Base-by-base conservation (phyloP, 2,113 vertebrate genomes). In the Alaudala cheleensis region DNA sequence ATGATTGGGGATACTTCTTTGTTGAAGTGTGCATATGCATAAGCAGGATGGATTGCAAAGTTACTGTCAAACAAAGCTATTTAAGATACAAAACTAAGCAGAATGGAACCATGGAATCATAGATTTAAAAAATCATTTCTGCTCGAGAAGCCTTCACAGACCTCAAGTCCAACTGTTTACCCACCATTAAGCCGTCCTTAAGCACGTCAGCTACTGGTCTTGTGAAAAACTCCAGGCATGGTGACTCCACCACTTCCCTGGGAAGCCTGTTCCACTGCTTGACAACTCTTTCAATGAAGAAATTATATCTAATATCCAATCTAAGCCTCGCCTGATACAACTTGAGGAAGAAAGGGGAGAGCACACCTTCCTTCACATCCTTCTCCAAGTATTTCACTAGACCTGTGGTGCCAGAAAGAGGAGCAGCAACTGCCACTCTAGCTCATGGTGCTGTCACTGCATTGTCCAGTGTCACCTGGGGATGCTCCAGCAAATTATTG, bases 341-440 rank as follows among this genome's bases (percentile, higher is more conserved):
- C 40, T 47, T 23, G 62, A 61, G 25, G 40, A 39, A 49, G 47
- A 89, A 92, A 20, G 1, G 8, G 10, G 10, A 71, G 12, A 51
- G 4, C 14, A 24, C 0, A 0, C 14, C 9, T 76, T 64, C 23
- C 15, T 60, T 79, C 14, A 79, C 37, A 50, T 60, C 24, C 12
- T 86, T 84, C 44, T 37, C 28, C 49, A 42, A 71, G 20, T 25
- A 33, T 42, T 53, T 80, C 17, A 11, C 25, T 54, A n/a, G 12
- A 74, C 4, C 12, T 45, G 9, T 40, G 20, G 39, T 25, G 17
- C 8, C 26, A 66, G 34, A 25, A 25, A 71, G 56, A 45, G 4
- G 23, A 79, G 29, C 23, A 90, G 69, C 17, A 60, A 2, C 3
- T 40, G 40, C 39, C 18, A 5, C 21, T 74, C 31, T 49, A 73